phyloP scores from a whole-genome alignment of 2,113 vertebrate species.

The Sterrhoptilus dennistouni region DNA sequence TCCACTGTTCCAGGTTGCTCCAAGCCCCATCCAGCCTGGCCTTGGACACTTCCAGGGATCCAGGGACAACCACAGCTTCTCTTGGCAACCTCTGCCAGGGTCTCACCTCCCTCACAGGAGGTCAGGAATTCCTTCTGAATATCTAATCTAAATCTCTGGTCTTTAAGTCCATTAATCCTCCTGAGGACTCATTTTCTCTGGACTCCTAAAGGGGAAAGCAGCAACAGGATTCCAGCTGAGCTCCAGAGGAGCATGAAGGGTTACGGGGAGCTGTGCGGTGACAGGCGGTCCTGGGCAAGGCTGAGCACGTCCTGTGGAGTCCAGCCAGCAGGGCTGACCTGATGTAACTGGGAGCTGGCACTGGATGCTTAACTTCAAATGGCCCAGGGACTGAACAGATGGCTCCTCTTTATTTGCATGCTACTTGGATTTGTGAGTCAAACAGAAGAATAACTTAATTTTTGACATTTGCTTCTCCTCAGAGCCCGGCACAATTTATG shows the following conservation, averaged over 20 bases:
- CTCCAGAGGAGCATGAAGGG: background rate
- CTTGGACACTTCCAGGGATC: background rate
- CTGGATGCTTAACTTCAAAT: slow-evolving; percentile 49
- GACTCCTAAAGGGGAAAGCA: background rate
- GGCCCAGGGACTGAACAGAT: slow-evolving; percentile 65
- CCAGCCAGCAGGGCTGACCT: slow-evolving; percentile 28
- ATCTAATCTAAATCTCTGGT: background rate
- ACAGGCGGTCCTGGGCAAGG: background rate
- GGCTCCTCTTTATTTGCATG: slow-evolving; percentile 68
- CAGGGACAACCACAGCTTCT: background rate
- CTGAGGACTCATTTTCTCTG: background rate
- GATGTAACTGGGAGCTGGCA: background rate
- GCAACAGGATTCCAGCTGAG: background rate
- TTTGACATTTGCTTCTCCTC: slow-evolving; percentile 71
- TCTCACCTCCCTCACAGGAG: background rate
- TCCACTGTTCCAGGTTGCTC: background rate
- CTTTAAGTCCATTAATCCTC: background rate
- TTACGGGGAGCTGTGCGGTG: background rate
- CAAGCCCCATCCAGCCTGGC: rapidly evolving
- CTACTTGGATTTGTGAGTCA: slow-evolving; percentile 61
- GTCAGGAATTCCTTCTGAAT: rapidly evolving
- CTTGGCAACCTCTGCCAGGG: rapidly evolving
- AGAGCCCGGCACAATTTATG: slow-evolving; percentile 46
- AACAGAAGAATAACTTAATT: slow-evolving; percentile 70
- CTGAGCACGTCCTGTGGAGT: background rate